These are phyloP conservation scores for Liparis tanakae DNA, from an alignment of 2,797 vertebrate species.

Conservation along the genomic window DNA sequence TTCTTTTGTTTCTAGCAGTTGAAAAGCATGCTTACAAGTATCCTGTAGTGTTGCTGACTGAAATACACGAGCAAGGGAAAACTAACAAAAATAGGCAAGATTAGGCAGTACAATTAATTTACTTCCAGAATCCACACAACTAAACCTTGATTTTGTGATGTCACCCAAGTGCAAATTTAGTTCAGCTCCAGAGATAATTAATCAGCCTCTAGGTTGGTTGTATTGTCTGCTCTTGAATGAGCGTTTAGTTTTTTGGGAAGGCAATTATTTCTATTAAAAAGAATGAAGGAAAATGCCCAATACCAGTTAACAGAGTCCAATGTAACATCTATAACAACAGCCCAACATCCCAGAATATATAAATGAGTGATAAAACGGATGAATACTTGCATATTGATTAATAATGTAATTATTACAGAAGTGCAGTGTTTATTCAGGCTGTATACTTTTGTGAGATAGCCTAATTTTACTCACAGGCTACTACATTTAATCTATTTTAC, in stretches of 20 bases:
- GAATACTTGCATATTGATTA: background rate
- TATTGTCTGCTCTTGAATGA: background rate
- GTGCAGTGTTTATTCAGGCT: background rate
- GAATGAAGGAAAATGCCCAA: background rate
- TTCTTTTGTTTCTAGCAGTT: background rate
- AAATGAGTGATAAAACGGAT: background rate
- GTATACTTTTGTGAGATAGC: background rate
- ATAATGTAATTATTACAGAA: background rate
- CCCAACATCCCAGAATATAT: background rate
- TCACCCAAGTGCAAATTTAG: background rate
- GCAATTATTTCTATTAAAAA: background rate
- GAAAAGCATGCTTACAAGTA: constrained; percentile 15
- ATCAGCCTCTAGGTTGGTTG: too few species aligned
- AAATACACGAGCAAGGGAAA: background rate
- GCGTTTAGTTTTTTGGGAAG: background rate
- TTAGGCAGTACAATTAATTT: background rate
- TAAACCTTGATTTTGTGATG: background rate
- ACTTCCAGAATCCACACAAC: background rate
- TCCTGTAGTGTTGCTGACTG: background rate
- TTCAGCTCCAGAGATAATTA: background rate
- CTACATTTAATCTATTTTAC: background rate
- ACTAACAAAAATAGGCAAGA: background rate
- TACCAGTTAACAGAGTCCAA: background rate
- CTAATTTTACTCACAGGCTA: background rate
- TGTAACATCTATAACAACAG: background rate